These are phyloP conservation scores for Lottia scabra DNA, from an alignment of 2,888 invertebrate species.

Conservation along the genomic window DNA sequence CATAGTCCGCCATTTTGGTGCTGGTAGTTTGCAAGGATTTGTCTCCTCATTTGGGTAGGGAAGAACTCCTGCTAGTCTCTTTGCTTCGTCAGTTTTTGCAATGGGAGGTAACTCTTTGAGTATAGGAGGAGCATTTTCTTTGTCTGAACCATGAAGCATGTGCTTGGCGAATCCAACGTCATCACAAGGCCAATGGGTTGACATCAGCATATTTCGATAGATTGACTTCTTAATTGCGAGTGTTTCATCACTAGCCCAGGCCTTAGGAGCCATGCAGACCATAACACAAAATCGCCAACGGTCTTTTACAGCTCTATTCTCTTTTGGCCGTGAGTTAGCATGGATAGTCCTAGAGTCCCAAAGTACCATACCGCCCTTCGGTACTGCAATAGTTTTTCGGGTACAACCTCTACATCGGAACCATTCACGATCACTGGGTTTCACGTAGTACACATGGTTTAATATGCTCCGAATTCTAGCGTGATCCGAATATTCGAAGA, in stretches of 20 bases:
- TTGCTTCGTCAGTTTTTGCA: slow-evolving; percentile 31
- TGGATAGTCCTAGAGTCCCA: slow-evolving; percentile 63
- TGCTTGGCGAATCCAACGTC: slow-evolving; percentile 38
- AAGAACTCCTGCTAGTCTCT: slow-evolving; percentile 28
- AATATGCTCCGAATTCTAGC: slow-evolving; percentile 27
- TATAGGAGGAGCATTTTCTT: slow-evolving; percentile 9
- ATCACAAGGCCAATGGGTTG: slow-evolving; percentile 57
- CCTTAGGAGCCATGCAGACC: slow-evolving; percentile 59
- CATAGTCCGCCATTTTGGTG: background rate
- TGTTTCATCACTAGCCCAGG: slow-evolving; percentile 50
- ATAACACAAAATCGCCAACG: slow-evolving; percentile 58
- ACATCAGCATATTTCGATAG: slow-evolving; percentile 40
- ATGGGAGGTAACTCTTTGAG: slow-evolving; percentile 32
- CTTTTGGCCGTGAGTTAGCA: slow-evolving; percentile 53
- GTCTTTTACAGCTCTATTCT: slow-evolving; percentile 36
- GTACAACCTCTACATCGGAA: slow-evolving; percentile 40
- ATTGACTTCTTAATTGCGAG: slow-evolving; percentile 45
- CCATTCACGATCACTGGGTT: slow-evolving; percentile 40
- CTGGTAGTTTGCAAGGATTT: background rate
- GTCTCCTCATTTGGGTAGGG: slow-evolving; percentile 16
- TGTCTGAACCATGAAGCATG: background rate
- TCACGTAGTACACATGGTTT: slow-evolving; percentile 35
- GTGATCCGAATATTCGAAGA: slow-evolving; percentile 24
- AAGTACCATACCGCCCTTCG: slow-evolving; percentile 58
- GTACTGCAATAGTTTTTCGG: slow-evolving; percentile 47